Evolutionary conservation across 2,888 invertebrate species (phyloP).

Genomic region (Clistopyga incitator): DNA sequence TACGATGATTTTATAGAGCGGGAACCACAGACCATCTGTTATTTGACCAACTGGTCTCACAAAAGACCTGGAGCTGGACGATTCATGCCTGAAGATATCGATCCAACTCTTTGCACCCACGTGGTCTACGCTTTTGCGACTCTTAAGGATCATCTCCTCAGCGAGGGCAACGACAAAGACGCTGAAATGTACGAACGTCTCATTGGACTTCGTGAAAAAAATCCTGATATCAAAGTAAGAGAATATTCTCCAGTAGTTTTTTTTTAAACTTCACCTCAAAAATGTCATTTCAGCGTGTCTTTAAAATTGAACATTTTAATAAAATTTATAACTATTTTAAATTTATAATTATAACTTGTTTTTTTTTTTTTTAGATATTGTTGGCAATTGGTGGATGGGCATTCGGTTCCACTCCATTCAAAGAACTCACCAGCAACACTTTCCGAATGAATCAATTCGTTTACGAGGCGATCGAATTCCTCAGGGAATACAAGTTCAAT

Average conservation of each 20-base stretch:
- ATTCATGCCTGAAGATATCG: constrained; percentile 95
- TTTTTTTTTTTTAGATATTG: constrained; percentile 89
- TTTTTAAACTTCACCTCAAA: not conserved
- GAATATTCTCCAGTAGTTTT: not conserved
- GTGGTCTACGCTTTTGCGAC: constrained; percentile 98
- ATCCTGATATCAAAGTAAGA: constrained; percentile 92
- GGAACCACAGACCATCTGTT: constrained; percentile 95
- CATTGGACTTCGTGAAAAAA: constrained; percentile 93
- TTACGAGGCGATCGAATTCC: constrained; percentile 96
- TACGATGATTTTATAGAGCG: constrained; percentile 87
- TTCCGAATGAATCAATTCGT: constrained; percentile 98
- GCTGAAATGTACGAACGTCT: constrained; percentile 94
- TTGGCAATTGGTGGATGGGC: constrained; percentile 98
- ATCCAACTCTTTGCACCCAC: constrained; percentile 96
- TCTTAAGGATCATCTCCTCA: constrained; percentile 92
- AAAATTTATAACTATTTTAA: not conserved
- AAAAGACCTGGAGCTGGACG: constrained; percentile 95
- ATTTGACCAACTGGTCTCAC: constrained; percentile 98
- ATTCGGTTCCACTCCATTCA: constrained; percentile 97
- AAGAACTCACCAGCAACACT: constrained; percentile 95
- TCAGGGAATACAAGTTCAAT: constrained; percentile 95
- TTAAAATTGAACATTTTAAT: not conserved
- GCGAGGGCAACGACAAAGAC: constrained; percentile 93
- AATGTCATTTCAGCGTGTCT: no score
- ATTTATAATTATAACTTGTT: constrained; percentile 8